These are phyloP conservation scores for Micromussa lordhowensis DNA, from an alignment of 92 coral and sea anemone species.

Conservation along the genomic window DNA sequence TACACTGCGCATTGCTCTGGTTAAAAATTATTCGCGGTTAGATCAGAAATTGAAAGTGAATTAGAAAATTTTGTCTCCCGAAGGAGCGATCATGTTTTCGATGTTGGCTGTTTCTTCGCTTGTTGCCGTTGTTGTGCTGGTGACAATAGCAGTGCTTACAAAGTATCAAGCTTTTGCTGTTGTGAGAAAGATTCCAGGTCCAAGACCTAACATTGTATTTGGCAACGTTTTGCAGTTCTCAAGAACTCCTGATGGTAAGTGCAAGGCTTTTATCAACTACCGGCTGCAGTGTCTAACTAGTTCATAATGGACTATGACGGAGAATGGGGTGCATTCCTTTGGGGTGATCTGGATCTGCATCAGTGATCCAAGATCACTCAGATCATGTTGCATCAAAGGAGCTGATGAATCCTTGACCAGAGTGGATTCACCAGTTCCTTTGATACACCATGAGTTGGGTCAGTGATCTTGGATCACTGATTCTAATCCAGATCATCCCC, in stretches of 20 bases:
- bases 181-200: slow-evolving; percentile 39
- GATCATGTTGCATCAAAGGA: no score
- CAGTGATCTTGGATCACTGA: no score
- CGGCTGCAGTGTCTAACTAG: not conserved
- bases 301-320: no score
- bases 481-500: no score
- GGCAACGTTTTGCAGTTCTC: slow-evolving; percentile 38
- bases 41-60: not conserved
- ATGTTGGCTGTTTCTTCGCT: slow-evolving; percentile 1
- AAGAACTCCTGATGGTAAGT: slow-evolving; percentile 28
- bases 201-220: slow-evolving; percentile 18
- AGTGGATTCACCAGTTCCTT: no score
- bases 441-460: no score
- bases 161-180: not conserved
- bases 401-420: no score
- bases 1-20: not conserved
- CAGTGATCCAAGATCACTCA: no score
- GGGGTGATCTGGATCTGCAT: no score
- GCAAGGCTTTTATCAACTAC: not conserved
- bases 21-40: no score
- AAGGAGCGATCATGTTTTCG: not conserved
- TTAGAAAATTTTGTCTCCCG: not conserved
- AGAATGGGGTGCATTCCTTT: no score
- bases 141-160: not conserved
- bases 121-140: not conserved